Evolutionary conservation across 2,888 invertebrate species (phyloP).

Genomic region (Liposcelis brunnea): DNA sequence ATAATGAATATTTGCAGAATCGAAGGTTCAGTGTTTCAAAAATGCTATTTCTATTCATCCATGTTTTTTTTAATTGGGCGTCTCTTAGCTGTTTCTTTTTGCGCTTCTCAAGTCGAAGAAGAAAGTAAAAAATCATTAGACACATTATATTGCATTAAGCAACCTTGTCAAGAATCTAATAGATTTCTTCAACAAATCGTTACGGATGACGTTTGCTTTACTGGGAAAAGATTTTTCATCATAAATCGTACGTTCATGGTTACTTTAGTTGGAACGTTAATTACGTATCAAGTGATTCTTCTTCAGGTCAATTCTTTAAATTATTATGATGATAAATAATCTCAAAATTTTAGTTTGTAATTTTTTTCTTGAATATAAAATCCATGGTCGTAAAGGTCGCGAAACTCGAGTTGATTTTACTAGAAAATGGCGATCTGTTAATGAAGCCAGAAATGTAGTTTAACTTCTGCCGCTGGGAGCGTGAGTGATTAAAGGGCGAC

Average conservation of each 20-base stretch:
- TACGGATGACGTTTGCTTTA: background rate
- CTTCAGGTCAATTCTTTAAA: background rate
- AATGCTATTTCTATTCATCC: background rate
- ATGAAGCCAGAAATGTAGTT: no score
- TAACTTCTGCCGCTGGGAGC: no score
- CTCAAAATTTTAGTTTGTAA: no score
- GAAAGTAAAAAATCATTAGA: conserved; percentile 1
- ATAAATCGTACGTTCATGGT: conserved; percentile 1
- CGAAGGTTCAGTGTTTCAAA: background rate
- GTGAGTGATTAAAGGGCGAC: no score
- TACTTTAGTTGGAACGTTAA: conserved; percentile 4
- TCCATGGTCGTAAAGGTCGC: no score
- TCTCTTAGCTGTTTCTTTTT: background rate
- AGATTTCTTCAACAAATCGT: background rate
- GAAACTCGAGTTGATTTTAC: no score
- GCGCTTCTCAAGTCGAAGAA: background rate
- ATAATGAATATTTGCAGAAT: background rate
- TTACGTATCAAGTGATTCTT: conserved; percentile 7
- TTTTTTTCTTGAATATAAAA: no score
- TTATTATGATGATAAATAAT: background rate
- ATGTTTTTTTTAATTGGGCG: background rate
- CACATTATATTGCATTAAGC: background rate
- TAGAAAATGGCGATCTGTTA: no score
- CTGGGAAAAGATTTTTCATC: background rate
- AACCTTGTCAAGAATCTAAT: background rate